Conservation (phyloP, 2,797 vertebrate species). For the Mastacembelus armatus region DNA sequence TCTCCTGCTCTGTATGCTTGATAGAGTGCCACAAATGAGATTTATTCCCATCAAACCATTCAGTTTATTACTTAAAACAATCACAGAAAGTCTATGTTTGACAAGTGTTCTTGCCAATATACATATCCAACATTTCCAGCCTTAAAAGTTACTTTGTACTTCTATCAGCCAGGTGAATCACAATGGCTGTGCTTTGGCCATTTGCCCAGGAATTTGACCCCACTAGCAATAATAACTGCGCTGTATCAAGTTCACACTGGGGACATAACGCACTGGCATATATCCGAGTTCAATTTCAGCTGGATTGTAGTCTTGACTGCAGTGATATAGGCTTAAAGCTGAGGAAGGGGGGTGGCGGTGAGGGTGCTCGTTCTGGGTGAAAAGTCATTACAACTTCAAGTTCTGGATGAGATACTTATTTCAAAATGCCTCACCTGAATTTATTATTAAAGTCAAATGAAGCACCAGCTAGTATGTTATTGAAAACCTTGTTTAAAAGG, state of each 20-base stretch:
- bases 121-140: constrained; percentile 26
- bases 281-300: constrained; percentile 28
- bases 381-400: not conserved
- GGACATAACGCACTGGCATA: constrained; percentile 16
- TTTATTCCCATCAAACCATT: constrained; percentile 61
- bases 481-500: no score
- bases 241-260: constrained; percentile 32
- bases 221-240: constrained; percentile 32
- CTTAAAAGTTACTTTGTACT: constrained; percentile 25
- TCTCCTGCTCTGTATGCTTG: constrained; percentile 56
- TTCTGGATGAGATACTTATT: constrained; percentile 9
- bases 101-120: constrained; percentile 17
- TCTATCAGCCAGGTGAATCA: constrained; percentile 33
- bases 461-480: no score
- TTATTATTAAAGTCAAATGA: not conserved
- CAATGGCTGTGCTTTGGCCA: constrained; percentile 41
- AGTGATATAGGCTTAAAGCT: constrained; percentile 1
- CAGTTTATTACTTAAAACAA: constrained; percentile 59
- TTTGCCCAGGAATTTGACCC: constrained; percentile 41
- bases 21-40: constrained; percentile 56
- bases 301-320: constrained; percentile 11
- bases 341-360: no score
- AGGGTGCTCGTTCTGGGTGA: not conserved
- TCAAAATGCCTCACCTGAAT: not conserved
- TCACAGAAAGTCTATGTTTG: constrained; percentile 49